A percentile compares a stretch with the other conserved stretches of the same genome.
phyloP scores from a whole-genome alignment of 2,797 vertebrate genomes.

The Mionectes olivaceus region DNA sequence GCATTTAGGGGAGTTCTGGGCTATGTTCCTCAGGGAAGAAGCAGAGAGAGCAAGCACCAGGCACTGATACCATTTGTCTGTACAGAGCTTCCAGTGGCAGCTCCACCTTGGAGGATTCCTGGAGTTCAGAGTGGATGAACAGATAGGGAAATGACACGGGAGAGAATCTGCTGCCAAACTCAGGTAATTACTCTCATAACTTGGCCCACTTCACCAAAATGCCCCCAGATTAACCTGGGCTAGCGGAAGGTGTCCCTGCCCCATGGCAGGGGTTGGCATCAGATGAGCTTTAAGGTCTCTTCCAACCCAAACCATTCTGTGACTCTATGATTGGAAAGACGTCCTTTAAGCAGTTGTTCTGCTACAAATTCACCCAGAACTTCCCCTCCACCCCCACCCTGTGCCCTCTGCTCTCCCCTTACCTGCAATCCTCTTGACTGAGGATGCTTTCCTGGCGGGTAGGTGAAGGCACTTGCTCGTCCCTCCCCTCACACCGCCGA shows the following conservation, averaged over 20 bases:
- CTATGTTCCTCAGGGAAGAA: neutral
- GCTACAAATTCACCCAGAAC: neutral
- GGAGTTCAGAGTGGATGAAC: neutral
- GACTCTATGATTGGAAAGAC: neutral
- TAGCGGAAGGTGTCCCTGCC: neutral
- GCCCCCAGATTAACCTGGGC: neutral
- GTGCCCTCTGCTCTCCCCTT: neutral
- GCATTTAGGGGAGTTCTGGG: neutral
- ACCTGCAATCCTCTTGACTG: conserved; percentile 90
- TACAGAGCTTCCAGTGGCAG: neutral
- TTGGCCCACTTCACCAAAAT: neutral
- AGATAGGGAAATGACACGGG: neutral
- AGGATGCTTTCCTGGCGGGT: conserved; percentile 84
- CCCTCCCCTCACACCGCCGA: conserved; percentile 78
- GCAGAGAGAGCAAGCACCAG: neutral
- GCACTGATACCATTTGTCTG: neutral
- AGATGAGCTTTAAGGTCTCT: neutral
- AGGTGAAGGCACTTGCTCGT: conserved; percentile 82
- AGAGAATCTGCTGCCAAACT: neutral
- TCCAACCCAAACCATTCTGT: neutral
- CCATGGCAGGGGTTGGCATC: neutral
- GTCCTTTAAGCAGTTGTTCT: neutral
- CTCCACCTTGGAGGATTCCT: neutral
- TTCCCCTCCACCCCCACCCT: neutral
- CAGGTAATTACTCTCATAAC: neutral